Conservation (phyloP, 2,113 vertebrate genomes). For the Proterorhinus semilunaris region DNA sequence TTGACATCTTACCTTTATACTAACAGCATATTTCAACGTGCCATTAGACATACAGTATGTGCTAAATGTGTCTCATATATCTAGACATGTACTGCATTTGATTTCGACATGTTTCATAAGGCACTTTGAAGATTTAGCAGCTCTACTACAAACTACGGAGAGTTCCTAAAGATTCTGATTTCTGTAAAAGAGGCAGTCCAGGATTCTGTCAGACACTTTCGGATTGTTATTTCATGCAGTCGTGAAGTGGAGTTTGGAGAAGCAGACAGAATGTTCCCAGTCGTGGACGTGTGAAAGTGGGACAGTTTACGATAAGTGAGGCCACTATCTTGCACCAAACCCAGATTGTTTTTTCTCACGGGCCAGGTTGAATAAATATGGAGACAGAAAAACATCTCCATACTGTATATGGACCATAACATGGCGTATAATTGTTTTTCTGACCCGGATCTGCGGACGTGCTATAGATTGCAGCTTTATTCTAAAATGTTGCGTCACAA, state of each 20-base stretch:
- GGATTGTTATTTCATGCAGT: neutral
- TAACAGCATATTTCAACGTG: slow-evolving; percentile 22
- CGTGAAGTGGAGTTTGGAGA: neutral
- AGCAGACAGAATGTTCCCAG: neutral
- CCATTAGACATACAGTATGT: slow-evolving; percentile 6
- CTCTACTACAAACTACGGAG: slow-evolving; percentile 47
- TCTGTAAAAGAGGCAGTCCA: neutral
- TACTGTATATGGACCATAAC: too few species aligned
- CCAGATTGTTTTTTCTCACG: too few species aligned
- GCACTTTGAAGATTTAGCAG: slow-evolving; percentile 69
- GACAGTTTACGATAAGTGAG: too few species aligned
- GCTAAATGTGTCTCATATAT: slow-evolving; percentile 20
- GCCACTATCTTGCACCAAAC: too few species aligned
- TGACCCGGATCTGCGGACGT: too few species aligned
- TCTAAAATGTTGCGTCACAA: too few species aligned
- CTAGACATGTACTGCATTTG: slow-evolving; percentile 33
- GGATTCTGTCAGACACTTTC: neutral
- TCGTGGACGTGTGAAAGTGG: too few species aligned
- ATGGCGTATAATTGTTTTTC: too few species aligned
- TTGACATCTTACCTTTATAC: slow-evolving; percentile 32
- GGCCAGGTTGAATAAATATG: too few species aligned
- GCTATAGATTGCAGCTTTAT: too few species aligned
- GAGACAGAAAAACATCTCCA: too few species aligned
- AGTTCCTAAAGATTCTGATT: slow-evolving; percentile 19
- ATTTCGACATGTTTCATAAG: slow-evolving; percentile 52